Base-by-base conservation (phyloP, 2,113 vertebrate genomes). In the Mellivora capensis region DNA sequence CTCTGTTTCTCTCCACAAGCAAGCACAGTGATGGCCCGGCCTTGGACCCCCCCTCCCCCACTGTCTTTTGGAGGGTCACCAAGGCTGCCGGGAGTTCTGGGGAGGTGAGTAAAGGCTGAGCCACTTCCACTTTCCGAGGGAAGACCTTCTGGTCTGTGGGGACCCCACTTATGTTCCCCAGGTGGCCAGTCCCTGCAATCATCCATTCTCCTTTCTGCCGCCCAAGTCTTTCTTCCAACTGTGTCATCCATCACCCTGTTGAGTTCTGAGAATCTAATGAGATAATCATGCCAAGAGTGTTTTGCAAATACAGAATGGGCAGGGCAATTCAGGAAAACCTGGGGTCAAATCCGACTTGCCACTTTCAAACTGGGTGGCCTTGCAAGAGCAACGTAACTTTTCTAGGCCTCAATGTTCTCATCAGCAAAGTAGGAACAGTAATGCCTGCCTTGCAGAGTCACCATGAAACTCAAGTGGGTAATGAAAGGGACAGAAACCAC, bases 1-100 rank as follows among this genome's bases (percentile, higher is more conserved):
- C 91, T 89, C 97, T 83, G 90, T 97, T 44, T 91, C 95, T 72
- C 80, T 93, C 44, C 5, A 0, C 12, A 71, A 91, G 94, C 91
- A 95, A 88, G 44, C 57, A 34, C 87, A 97, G 27, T 21, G 76
- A 79, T 39, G 34, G 92, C n/a, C 31, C 31, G 67, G 34, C 12
- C 87, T 62, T 84, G 74, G 15, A 81, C 93, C 6, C 10, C 44
- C 90, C 64, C 83, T 52, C 74, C 76, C 23, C 17, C 0, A 8
- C 2, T 37, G 84, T 83, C 34, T 39, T 39, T 13, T 57, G 44
- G 2, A 96, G 89, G 59, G 49, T 37, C 7, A 93, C 27, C 1
- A 39, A 49, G 49, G 87, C 92, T 31, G 2, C 3, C 37, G 44
- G 6, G 83, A 62, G 11, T 67, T 85, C 25, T 47, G 59, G n/a